Evolutionary conservation across 64 coral and sea anemone genomes (phyloP).

Genomic region (Hydrozoanthus tunicans): DNA sequence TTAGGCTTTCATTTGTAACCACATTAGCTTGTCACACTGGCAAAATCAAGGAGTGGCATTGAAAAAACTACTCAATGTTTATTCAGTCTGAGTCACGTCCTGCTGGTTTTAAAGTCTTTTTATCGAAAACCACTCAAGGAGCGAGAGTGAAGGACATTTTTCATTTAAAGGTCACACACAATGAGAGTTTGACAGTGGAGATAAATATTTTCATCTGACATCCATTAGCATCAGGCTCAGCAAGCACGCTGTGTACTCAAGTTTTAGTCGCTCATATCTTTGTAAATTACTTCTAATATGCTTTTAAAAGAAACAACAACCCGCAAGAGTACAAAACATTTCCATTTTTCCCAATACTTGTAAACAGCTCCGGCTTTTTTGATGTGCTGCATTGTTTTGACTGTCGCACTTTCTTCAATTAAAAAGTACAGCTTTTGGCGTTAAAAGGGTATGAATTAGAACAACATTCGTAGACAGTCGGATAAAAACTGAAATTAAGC

Average conservation of each 20-base stretch:
- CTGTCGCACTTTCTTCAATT: neutral
- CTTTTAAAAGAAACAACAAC: neutral
- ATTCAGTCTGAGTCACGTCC: conserved; percentile 11
- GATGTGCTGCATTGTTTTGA: neutral
- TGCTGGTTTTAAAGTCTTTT: conserved; percentile 1
- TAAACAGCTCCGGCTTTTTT: conserved; percentile 11
- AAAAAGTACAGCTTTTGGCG: neutral
- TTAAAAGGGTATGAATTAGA: too few species aligned
- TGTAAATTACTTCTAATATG: neutral
- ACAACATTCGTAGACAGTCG: neutral
- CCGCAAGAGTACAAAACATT: neutral
- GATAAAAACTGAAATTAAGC: neutral
- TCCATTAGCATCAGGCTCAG: neutral
- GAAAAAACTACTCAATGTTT: conserved; percentile 19
- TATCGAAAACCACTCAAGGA: conserved; percentile 1
- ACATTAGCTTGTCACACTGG: neutral
- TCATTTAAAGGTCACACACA: neutral
- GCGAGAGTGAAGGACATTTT: neutral
- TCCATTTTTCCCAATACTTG: neutral
- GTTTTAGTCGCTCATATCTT: neutral
- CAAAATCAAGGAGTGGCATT: conserved; percentile 32
- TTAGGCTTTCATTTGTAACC: neutral
- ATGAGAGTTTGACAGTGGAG: neutral
- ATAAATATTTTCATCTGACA: neutral
- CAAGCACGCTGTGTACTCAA: neutral